Evolutionary conservation across 2,888 invertebrate species (phyloP).

Genomic region (Eubasilissa splendida): DNA sequence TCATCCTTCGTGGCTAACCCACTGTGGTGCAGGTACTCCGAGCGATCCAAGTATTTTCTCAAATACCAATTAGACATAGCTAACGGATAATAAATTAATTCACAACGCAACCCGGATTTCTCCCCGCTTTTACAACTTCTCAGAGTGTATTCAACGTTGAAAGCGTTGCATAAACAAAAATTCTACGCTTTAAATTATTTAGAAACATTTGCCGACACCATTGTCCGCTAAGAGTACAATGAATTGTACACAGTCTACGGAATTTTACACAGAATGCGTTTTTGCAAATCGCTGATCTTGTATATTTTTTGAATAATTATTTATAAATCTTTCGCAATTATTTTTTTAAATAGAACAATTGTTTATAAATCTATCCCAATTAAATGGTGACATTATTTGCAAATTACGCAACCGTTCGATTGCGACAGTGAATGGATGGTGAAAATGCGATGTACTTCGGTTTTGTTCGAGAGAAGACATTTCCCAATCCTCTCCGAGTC

Average conservation of each 20-base stretch:
- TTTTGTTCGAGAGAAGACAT: conserved; percentile 14
- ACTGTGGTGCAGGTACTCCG: no score
- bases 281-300: background rate
- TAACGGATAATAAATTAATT: no score
- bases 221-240: no score
- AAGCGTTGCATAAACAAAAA: no score
- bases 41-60: no score
- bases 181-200: no score
- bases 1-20: no score
- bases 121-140: no score
- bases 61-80: no score
- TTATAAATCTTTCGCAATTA: background rate
- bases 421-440: background rate
- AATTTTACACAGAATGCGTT: background rate
- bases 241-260: background rate
- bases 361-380: background rate
- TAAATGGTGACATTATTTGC: background rate
- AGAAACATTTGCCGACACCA: no score
- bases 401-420: conserved; percentile 21
- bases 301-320: background rate
- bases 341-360: background rate
- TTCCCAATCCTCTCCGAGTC: conserved; percentile 14
- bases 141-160: no score
- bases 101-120: no score
- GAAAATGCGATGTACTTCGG: background rate